These are phyloP conservation scores for Tenthredo distinguenda DNA, from an alignment of 2,888 invertebrate species.

Conservation along the genomic window DNA sequence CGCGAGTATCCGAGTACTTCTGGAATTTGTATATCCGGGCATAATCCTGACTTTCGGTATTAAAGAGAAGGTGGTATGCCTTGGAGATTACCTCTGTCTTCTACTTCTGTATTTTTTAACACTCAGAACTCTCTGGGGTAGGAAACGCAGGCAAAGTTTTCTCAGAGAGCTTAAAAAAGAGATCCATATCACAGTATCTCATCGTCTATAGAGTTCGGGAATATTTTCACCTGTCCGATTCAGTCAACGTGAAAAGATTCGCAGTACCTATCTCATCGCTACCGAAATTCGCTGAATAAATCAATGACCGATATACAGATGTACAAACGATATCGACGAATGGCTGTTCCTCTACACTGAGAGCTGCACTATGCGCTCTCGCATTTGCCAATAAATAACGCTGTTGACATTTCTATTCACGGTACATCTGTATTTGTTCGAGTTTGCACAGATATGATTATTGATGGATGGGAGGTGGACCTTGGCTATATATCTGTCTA, in stretches of 20 bases:
- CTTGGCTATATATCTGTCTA: neutral
- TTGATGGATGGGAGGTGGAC: neutral
- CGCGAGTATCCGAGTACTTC: neutral
- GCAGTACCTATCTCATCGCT: neutral
- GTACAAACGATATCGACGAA: neutral
- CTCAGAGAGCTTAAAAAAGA: neutral
- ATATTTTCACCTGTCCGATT: neutral
- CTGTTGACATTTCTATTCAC: constrained; percentile 28
- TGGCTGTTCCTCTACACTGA: neutral
- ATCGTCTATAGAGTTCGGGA: neutral
- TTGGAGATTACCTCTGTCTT: neutral
- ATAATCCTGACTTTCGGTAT: neutral
- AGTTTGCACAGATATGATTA: constrained; percentile 1
- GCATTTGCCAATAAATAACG: constrained; percentile 21
- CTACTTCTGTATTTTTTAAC: neutral
- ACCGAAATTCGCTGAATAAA: neutral
- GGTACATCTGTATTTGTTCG: neutral
- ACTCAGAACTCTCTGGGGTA: neutral
- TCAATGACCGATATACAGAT: neutral
- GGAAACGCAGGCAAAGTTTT: neutral
- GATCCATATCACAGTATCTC: neutral
- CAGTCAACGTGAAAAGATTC: neutral
- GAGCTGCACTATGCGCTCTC: neutral
- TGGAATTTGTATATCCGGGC: neutral
- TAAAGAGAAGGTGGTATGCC: neutral